Conservation (phyloP, 2,888 invertebrate species). For the Arrhopalites spinosus region DNA sequence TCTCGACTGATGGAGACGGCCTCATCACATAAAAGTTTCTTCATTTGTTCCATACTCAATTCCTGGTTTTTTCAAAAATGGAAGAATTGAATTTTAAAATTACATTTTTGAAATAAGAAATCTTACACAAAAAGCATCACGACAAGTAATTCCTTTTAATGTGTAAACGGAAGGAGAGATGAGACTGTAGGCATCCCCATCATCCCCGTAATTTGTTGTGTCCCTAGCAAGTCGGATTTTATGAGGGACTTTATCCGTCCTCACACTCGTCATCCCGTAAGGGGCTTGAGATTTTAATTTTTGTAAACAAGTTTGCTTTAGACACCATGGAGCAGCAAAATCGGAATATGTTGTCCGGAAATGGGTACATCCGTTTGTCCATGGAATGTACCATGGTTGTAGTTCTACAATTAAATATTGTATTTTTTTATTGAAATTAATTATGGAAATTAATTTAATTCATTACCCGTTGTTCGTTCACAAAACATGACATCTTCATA, state of each 20-base stretch:
- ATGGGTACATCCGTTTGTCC: slow-evolving; percentile 50
- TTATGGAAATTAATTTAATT: background rate
- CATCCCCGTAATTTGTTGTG: slow-evolving; percentile 48
- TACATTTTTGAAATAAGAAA: background rate
- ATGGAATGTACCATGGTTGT: slow-evolving; percentile 50
- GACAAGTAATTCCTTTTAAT: slow-evolving; percentile 44
- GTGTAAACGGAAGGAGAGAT: slow-evolving; percentile 54
- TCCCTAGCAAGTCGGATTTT: slow-evolving; percentile 47
- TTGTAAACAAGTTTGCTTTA: slow-evolving; percentile 37
- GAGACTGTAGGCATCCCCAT: slow-evolving; percentile 52
- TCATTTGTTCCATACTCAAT: slow-evolving; percentile 46
- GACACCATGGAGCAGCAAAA: slow-evolving; percentile 48
- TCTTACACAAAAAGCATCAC: slow-evolving; percentile 50
- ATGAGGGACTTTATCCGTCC: slow-evolving; percentile 40
- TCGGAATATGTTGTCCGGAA: slow-evolving; percentile 54
- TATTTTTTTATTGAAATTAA: background rate
- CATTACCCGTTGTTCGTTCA: slow-evolving; percentile 46
- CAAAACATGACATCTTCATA: slow-evolving; percentile 50
- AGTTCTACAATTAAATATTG: slow-evolving; percentile 40
- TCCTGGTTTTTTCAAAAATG: no score
- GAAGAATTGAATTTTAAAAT: background rate
- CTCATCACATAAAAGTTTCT: slow-evolving; percentile 43
- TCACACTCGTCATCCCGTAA: slow-evolving; percentile 49
- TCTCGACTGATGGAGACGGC: slow-evolving; percentile 56
- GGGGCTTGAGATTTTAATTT: slow-evolving; percentile 40